Conservation (phyloP, 2,797 vertebrate genomes). For the Adrianichthys oophorus region DNA sequence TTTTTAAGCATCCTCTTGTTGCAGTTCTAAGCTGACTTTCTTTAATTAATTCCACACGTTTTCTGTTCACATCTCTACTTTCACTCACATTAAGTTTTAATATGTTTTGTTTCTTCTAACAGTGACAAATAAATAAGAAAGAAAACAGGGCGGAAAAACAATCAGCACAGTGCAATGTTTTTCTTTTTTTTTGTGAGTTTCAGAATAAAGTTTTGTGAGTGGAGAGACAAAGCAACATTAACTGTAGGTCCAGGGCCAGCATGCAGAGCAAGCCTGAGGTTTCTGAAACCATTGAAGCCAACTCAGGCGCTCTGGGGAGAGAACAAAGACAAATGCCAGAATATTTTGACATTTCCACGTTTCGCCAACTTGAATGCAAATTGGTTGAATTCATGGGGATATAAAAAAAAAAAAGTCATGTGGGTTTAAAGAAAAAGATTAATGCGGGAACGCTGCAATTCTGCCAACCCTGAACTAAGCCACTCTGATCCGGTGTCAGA, state of each 20-base stretch:
- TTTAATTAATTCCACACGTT: too few species aligned
- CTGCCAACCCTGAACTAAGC: constrained; percentile 62
- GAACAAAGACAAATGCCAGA: constrained; percentile 57
- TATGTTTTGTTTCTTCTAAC: too few species aligned
- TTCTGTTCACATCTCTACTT: too few species aligned
- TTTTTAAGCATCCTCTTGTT: too few species aligned
- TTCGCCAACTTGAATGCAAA: constrained; percentile 46
- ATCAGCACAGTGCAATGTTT: constrained; percentile 2
- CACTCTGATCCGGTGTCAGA: constrained; percentile 59
- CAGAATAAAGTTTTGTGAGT: constrained; percentile 39
- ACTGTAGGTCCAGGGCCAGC: constrained; percentile 36
- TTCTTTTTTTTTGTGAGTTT: constrained; percentile 7
- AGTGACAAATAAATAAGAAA: background rate
- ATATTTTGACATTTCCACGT: constrained; percentile 63
- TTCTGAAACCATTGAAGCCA: constrained; percentile 49
- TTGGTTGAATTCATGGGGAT: constrained; percentile 46
- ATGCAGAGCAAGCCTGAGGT: constrained; percentile 48
- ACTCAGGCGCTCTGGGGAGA: constrained; percentile 25
- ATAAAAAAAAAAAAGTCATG: constrained; percentile 48
- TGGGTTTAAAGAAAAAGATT: constrained; percentile 63
- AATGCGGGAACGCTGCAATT: constrained; percentile 46
- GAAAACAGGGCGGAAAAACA: constrained; percentile 31
- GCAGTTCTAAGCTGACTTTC: too few species aligned
- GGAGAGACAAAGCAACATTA: constrained; percentile 25
- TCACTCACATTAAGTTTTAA: too few species aligned